Evolutionary conservation across 2,113 vertebrate species (phyloP), one percentile per base, ranked within the genome.

Genomic region (Uria lomvia): DNA sequence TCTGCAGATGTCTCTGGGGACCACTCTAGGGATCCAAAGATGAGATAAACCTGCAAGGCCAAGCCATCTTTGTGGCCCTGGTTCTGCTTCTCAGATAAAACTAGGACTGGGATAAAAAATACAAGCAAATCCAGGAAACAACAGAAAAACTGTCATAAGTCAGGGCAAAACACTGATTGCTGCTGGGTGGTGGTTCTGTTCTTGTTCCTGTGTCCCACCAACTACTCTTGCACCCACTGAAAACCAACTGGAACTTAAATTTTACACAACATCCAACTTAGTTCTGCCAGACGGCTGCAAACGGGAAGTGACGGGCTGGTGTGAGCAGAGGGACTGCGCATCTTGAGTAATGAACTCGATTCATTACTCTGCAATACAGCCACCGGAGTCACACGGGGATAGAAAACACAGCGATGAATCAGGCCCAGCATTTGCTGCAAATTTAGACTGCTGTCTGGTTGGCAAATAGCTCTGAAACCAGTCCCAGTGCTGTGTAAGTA

Each of bases 381-480:
- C 72, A 74, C 47, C 5, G 1, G 72, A 81, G 79, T 75, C 91
- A 91, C 86, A 58, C 0, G 2, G 86, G 90, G 76, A 74, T 56
- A 93, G 34, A 88, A 86, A 88, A 74, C 85, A 60, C 55, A 47
- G 68, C 1, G 30, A 90, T 95, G 88, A 95, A 96, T 87, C 91
- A 85, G 86, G 79, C 60, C 91, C 49, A 65, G 80, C 29, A 49
- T 67, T 95, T 87, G 60, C 60, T 91, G 65, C 60, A 94, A 77
- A 88, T 96, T 94, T 60, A 92, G 52, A 26, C 56, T 91, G 68
- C 86, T 95, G 60, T 84, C 83, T 96, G 56, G 49, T 75, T 94
- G 91, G 92, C 50, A 95, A 91, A 92, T 78, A 78, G 52, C 94
- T 94, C 88, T 94, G 86, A 88, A 96, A 89, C 30, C 65, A 60